Percentiles rank a stretch among this genome's conserved stretches.
These are phyloP conservation scores for Anolis apletophallus DNA, from an alignment of 2,797 vertebrate species.

Conservation along the genomic window DNA sequence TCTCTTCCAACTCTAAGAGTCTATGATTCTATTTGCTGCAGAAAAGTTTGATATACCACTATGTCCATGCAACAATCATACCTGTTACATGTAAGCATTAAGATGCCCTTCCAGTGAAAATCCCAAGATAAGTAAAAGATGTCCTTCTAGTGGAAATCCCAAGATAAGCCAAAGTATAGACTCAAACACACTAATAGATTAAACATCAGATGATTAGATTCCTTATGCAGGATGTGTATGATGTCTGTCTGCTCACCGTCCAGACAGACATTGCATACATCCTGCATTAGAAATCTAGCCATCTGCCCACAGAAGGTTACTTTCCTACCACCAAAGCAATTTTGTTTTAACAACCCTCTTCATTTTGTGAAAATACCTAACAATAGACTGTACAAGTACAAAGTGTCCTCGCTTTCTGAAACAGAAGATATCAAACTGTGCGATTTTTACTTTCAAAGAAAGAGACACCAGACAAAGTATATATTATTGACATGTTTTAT, in stretches of 20 bases:
- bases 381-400: not conserved
- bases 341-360: not conserved
- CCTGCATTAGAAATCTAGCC: not conserved
- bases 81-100: too few relatives aligned
- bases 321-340: too few relatives aligned
- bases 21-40: too few relatives aligned
- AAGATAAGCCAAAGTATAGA: not conserved
- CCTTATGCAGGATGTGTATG: not conserved
- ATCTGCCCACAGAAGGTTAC: slow-evolving; percentile 2
- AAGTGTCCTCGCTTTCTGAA: too few relatives aligned
- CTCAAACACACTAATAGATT: too few relatives aligned
- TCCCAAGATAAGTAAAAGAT: not conserved
- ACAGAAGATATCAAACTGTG: too few relatives aligned
- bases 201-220: not conserved
- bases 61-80: not conserved
- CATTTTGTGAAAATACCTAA: not conserved
- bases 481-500: not conserved
- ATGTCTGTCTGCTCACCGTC: not conserved
- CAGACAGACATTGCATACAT: too few relatives aligned
- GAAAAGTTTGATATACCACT: not conserved
- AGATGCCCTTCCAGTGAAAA: not conserved
- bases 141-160: not conserved
- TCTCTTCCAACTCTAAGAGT: too few relatives aligned
- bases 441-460: too few relatives aligned
- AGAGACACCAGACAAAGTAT: not conserved